A percentile compares a stretch with the other conserved stretches of the same genome.
Evolutionary conservation across 2,888 invertebrate species (phyloP).

Genomic region (Lasioglossum villosulum): DNA sequence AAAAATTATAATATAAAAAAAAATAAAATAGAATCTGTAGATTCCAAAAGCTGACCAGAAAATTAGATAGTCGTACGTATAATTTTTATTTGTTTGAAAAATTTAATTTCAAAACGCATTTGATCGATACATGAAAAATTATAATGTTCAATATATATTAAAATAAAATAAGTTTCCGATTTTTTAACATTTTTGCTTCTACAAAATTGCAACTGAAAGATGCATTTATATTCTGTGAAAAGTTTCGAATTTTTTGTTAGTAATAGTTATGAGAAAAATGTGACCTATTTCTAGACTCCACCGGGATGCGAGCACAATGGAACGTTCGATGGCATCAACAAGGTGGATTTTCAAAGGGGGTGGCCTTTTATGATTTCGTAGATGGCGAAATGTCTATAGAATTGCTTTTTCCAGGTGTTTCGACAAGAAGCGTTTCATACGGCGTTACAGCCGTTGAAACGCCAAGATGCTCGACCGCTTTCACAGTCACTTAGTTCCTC

Average conservation of each 20-base stretch:
- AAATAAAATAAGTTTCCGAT: not conserved
- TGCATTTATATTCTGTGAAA: not conserved
- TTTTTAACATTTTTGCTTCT: not conserved
- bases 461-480: conserved; percentile 67
- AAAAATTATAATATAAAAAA: too few relatives aligned
- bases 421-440: conserved; percentile 37
- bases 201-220: not conserved
- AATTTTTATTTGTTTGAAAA: too few relatives aligned
- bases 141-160: too few relatives aligned
- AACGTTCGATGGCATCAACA: not conserved
- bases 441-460: conserved; percentile 51
- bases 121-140: too few relatives aligned
- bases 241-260: not conserved
- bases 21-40: too few relatives aligned
- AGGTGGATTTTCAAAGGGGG: not conserved
- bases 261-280: not conserved
- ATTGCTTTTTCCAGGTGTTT: conserved; percentile 40
- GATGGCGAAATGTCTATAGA: conserved; percentile 6
- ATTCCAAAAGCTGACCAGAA: too few relatives aligned
- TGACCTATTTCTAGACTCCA: not conserved
- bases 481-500: conserved; percentile 77
- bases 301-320: not conserved
- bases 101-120: too few relatives aligned
- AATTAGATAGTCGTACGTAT: too few relatives aligned
- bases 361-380: conserved; percentile 11